phyloP scores from a whole-genome alignment of 2,113 vertebrate genomes.

The Hiodon alosoides region DNA sequence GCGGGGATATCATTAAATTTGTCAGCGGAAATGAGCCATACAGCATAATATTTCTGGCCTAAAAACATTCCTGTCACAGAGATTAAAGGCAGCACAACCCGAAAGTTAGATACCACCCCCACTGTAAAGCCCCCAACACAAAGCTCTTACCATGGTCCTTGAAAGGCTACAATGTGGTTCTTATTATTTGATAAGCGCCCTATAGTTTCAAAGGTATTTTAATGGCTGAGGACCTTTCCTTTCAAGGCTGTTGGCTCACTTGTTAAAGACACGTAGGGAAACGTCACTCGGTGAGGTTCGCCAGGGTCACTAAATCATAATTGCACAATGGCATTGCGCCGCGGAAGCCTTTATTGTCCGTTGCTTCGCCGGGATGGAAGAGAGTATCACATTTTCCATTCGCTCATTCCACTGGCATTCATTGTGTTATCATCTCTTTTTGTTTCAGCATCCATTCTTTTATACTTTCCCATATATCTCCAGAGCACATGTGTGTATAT shows the following conservation, averaged over 20 bases:
- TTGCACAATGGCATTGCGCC: constrained; percentile 37
- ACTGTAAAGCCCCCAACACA: constrained; percentile 33
- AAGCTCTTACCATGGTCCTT: constrained; percentile 38
- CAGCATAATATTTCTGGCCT: too few species aligned
- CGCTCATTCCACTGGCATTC: constrained; percentile 47
- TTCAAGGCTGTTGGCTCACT: constrained; percentile 50
- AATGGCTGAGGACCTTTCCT: constrained; percentile 56
- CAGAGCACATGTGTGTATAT: constrained; percentile 50
- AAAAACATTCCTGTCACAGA: too few species aligned
- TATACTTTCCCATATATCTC: constrained; percentile 52
- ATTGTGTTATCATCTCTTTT: constrained; percentile 44
- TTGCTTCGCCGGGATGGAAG: constrained; percentile 12
- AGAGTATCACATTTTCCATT: constrained; percentile 32
- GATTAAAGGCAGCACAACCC: too few species aligned
- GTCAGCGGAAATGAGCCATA: too few species aligned
- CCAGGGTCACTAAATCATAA: constrained; percentile 2
- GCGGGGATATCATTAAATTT: too few species aligned
- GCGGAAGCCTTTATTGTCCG: constrained; percentile 32
- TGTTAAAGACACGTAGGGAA: constrained; percentile 39
- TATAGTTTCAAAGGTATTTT: constrained; percentile 68
- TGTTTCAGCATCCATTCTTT: constrained; percentile 38
- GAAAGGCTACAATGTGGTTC: constrained; percentile 62
- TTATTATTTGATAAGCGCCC: constrained; percentile 75
- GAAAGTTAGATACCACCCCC: constrained; percentile 38
- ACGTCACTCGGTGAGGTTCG: constrained; percentile 26